Evolutionary conservation across 2,797 vertebrate genomes (phyloP).

Genomic region (Sternarchorhynchus goeldii): DNA sequence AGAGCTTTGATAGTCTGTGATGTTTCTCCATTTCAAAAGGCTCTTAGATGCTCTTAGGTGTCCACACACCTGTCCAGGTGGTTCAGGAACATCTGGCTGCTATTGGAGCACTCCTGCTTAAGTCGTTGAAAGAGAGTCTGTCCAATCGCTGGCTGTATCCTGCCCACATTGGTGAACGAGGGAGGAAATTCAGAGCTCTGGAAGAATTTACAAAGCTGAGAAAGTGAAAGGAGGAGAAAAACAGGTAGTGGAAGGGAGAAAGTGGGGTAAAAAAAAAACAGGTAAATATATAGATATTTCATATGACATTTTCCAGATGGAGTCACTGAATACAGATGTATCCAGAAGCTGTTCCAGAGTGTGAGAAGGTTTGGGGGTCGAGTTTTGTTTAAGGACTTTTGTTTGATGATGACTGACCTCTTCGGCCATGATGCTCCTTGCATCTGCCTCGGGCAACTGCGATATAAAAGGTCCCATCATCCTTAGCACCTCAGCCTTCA

Average conservation of each 20-base stretch:
- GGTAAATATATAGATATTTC: too few relatives aligned
- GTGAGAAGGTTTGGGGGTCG: background rate
- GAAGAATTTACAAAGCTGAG: slow-evolving; percentile 70
- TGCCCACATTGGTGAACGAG: slow-evolving; percentile 26
- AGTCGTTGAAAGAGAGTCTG: slow-evolving; percentile 59
- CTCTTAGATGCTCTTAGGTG: too few relatives aligned
- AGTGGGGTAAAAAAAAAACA: background rate
- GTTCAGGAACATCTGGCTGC: slow-evolving; percentile 41
- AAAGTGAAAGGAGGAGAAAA: slow-evolving; percentile 1
- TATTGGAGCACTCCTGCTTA: slow-evolving; percentile 57
- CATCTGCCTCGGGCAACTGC: slow-evolving; percentile 53
- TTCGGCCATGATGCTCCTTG: slow-evolving; percentile 57
- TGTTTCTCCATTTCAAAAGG: too few relatives aligned
- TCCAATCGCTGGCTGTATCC: slow-evolving; percentile 56
- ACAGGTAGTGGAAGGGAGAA: background rate
- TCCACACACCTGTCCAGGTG: slow-evolving; percentile 66
- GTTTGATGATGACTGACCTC: slow-evolving; percentile 58
- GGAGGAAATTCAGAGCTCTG: slow-evolving; percentile 50
- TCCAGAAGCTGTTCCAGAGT: background rate
- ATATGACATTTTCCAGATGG: background rate
- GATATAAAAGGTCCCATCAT: slow-evolving; percentile 69
- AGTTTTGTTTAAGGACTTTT: background rate
- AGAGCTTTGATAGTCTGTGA: too few relatives aligned
- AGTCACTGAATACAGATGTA: background rate
- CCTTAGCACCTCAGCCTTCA: slow-evolving; percentile 50